Conservation (phyloP, 2,888 invertebrate genomes). For the Protodeltote pygarga region DNA sequence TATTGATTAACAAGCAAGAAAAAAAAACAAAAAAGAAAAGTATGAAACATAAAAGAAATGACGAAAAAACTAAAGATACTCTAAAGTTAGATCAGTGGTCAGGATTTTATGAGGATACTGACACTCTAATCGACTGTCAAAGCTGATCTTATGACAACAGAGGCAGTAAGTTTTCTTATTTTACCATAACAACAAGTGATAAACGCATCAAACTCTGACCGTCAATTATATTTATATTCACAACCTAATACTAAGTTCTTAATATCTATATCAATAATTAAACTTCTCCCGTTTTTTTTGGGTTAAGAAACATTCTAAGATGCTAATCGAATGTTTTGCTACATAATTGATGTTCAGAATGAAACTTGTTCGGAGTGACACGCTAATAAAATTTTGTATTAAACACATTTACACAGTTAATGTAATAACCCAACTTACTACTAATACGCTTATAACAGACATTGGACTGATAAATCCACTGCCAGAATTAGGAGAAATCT, state of each 20-base stretch:
- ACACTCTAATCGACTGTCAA: no score
- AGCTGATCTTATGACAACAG: no score
- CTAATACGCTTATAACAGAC: slow-evolving; percentile 52
- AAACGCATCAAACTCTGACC: slow-evolving; percentile 27
- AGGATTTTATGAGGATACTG: no score
- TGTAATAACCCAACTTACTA: slow-evolving; percentile 56
- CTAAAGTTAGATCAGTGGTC: no score
- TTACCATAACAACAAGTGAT: slow-evolving; percentile 24
- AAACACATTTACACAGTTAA: slow-evolving; percentile 41
- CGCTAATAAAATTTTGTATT: slow-evolving; percentile 11
- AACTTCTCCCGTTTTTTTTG: neutral
- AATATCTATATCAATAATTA: slow-evolving; percentile 12
- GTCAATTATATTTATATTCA: slow-evolving; percentile 33
- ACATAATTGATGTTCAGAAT: slow-evolving; percentile 37
- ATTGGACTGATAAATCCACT: slow-evolving; percentile 44
- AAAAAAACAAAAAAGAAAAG: no score
- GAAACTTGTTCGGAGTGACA: slow-evolving; percentile 14
- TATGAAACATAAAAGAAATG: no score
- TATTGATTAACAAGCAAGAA: no score
- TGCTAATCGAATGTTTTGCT: slow-evolving; percentile 11
- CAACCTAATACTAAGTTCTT: slow-evolving; percentile 34
- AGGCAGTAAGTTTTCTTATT: no score
- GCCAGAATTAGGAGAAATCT: slow-evolving; percentile 63
- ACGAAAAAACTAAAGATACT: no score
- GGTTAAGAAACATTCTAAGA: neutral